These are phyloP conservation scores for Stercorarius parasiticus DNA, from an alignment of 2,113 vertebrate genomes.

Conservation along the genomic window DNA sequence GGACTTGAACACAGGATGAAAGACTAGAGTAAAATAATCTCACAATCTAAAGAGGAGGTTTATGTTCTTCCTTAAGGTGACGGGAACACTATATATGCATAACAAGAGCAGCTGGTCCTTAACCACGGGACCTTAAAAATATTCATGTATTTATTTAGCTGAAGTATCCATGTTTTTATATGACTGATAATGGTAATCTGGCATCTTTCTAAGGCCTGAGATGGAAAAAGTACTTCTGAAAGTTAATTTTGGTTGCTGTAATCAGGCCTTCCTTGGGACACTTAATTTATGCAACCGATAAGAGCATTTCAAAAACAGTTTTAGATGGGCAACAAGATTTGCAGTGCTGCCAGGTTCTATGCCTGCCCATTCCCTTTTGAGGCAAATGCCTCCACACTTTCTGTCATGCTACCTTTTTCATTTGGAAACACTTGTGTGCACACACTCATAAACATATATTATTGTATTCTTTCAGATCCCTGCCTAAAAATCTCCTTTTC, in stretches of 20 bases:
- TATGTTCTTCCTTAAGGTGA: background rate
- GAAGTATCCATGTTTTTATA: background rate
- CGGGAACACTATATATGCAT: background rate
- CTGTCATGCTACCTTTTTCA: background rate
- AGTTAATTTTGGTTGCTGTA: background rate
- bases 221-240: background rate
- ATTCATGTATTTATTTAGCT: background rate
- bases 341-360: background rate
- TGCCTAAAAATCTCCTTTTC: background rate
- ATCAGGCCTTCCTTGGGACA: background rate
- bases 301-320: background rate
- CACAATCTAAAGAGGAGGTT: background rate
- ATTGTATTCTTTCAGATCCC: background rate
- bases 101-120: background rate
- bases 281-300: background rate
- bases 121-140: background rate
- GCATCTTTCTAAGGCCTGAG: background rate
- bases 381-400: fast-evolving
- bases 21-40: background rate
- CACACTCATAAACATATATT: background rate
- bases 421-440: background rate
- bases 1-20: background rate
- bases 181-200: background rate
- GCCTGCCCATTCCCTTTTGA: background rate
- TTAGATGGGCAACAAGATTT: background rate